Base-by-base conservation (phyloP, 2,888 invertebrate species). In the Leucophenga montana region DNA sequence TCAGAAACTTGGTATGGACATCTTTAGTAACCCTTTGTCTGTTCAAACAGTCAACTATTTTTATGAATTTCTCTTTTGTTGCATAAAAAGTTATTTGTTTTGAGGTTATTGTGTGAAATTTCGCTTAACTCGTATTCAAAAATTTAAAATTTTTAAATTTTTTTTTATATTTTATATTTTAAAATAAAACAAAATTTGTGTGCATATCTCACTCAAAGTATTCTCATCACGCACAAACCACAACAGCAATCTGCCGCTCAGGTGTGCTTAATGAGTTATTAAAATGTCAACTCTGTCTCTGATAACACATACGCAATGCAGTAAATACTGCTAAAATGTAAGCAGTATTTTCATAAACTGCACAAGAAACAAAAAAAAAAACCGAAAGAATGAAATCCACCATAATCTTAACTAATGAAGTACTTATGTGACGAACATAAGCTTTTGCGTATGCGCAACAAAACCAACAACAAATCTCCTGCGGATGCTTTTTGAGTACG, bases 401-500 rank as follows among this genome's bases (percentile, higher is more conserved):
- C 62, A 64, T 64, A 64, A 64, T 64, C 62, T 64, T 64, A 64
- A 64, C 46, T 64, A 64, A 64, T 64, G 62, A 64, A 64, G 62
- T 64, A 46, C 62, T 64, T 64, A 64, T 64, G 48, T 64, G 62
- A 64, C 62, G 62, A 46, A 64, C 62, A 64, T 64, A 64, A 64
- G 62, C 62, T 64, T 64, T 64, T 44, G 44, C 61, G 33, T 61
- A 61, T n/a, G 48, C 46, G 18, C 66, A 16, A 53, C 27, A 16
- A 48, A 53, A 20, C 14, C 44, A 39, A 11, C 39, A 8, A 39
- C 39, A 39, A 39, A 39, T 13, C 50, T 18, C n/a, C 8, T 1
- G 50, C 50, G 50, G 5, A 50, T 50, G 50, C 16, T 16, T 46
- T n/a, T 6, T 44, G 48, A 11, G 59, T 27, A 9, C 65, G 27